phyloP scores from a whole-genome alignment of 2,113 vertebrate species.

The Chelonoidis abingdonii region DNA sequence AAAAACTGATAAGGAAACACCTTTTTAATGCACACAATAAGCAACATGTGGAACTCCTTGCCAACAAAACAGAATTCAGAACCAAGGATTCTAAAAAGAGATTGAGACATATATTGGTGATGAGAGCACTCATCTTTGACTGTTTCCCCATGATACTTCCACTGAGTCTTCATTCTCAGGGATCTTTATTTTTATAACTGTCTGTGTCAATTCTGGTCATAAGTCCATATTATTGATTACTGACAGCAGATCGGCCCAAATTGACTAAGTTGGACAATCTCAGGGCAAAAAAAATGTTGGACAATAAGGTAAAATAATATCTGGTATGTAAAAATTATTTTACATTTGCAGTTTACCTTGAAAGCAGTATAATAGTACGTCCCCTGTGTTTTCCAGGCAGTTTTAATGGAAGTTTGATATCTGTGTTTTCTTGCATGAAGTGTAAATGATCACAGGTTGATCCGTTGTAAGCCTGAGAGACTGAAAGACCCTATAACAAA shows the following conservation, averaged over 20 bases:
- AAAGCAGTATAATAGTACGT: conserved; percentile 12
- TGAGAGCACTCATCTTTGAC: no score
- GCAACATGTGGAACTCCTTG: no score
- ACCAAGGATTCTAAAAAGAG: no score
- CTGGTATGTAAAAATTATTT: neutral
- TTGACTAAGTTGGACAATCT: neutral
- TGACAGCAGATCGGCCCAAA: conserved; percentile 14
- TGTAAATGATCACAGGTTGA: neutral
- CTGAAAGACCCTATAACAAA: conserved; percentile 31
- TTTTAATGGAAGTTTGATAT: conserved; percentile 21
- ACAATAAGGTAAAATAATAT: neutral
- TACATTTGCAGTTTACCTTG: conserved; percentile 10
- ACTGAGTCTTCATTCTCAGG: no score
- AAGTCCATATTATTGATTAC: conserved; percentile 7
- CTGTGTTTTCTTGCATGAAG: conserved; percentile 13
- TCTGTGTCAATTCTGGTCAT: conserved; percentile 16
- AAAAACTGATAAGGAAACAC: no score
- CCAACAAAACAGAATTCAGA: no score
- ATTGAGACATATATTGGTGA: no score
- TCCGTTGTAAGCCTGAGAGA: neutral
- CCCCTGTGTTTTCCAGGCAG: conserved; percentile 29
- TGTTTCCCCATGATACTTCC: no score
- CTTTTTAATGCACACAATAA: no score
- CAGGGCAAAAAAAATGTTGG: conserved; percentile 4
- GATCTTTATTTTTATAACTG: no score